Conservation (phyloP, 2,797 vertebrate species). For the Chrysocyon brachyurus region DNA sequence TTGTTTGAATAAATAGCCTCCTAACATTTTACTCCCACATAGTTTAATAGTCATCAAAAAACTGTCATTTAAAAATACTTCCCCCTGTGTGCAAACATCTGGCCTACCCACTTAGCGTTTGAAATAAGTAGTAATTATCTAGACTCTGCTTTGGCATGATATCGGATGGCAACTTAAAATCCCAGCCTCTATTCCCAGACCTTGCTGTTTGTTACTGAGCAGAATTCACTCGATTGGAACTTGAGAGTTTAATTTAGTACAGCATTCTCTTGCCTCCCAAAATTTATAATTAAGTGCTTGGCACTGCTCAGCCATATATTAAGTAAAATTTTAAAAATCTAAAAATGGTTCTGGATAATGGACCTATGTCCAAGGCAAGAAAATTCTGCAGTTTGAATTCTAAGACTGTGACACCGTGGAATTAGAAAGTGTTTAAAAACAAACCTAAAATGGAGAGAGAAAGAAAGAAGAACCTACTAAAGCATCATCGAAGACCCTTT, state of each 20-base stretch:
- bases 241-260: conserved; percentile 59
- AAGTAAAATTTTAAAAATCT: conserved; percentile 53
- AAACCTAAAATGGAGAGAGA: not conserved
- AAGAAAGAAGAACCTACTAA: not conserved
- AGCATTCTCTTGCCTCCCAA: conserved; percentile 30
- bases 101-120: conserved; percentile 60
- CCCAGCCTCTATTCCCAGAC: conserved; percentile 43
- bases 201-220: conserved; percentile 32
- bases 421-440: not conserved
- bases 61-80: not conserved
- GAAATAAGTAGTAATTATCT: conserved; percentile 76
- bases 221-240: conserved; percentile 11
- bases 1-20: conserved; percentile 60
- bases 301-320: conserved; percentile 14
- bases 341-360: conserved; percentile 47
- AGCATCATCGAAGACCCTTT: not conserved
- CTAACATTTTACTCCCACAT: conserved; percentile 55
- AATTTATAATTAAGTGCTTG: conserved; percentile 63
- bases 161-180: conserved; percentile 69
- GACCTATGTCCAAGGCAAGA: not conserved
- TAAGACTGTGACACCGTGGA: not conserved
- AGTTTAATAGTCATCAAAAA: conserved; percentile 65
- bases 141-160: conserved; percentile 60
- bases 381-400: conserved; percentile 3
- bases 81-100: conserved; percentile 67